Base-by-base conservation (phyloP, 1,140 invertebrate species). In the Ctenoplectra terminalis region DNA sequence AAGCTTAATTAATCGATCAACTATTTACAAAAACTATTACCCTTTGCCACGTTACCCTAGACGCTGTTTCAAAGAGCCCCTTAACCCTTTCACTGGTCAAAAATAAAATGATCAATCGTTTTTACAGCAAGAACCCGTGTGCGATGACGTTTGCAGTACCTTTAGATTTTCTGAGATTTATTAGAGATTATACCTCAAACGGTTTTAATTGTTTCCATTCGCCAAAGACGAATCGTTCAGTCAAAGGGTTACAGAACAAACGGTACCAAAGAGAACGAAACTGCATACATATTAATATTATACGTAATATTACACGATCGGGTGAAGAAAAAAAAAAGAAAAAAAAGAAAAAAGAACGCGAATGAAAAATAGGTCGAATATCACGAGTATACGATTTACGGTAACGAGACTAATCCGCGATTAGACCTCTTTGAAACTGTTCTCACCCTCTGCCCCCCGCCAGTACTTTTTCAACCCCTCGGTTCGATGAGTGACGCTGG, bases 1-100 rank as follows among this genome's bases (percentile, higher is more conserved):
- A 63, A 54, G 31, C 66, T 76, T 64, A 56, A 78, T 75, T 66
- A 77, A 82, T 61, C 60, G 67, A 85, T 71, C 72, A 58, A 81
- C 83, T 81, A 76, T 26, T 85, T 78, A 46, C 60, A 54, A 40
- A 82, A 81, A n/a, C 81, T 82, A 40, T 58, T 70, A 29, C n/a
- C 69, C 60, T 82, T 64, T 29, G 64, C 64, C 52, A 66, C 66
- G 81, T 76, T 46, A 66, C 64, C 60, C 56, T 66, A 80, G 69
- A 40, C 37, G 31, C 72, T 73, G 50, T 63, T 85, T 52, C 26
- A 56, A 31, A 56, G 40, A 48, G 8, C 11, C 64, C 64, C 26
- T 8, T 26, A 40, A 54, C 75, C 64, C 75, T 54, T 17, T 46
- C 9, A n/a, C 7, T n/a, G 64, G 11, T 3, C 11, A 29, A 13